These are phyloP conservation scores for Hypanus sabinus DNA, from an alignment of 2,113 vertebrate genomes.

Conservation along the genomic window DNA sequence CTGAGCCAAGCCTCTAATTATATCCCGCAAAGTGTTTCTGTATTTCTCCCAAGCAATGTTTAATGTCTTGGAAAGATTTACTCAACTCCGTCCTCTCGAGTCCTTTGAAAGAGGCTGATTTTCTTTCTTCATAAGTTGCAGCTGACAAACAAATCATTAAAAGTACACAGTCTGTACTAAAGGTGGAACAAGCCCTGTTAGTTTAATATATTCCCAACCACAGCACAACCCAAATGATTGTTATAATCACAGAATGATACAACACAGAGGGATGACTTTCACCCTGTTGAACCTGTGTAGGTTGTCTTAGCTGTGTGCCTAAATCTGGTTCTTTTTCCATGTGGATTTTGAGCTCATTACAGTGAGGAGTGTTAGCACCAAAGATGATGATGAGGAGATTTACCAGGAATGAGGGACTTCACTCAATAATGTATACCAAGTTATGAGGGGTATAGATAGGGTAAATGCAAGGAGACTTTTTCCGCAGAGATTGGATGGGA, in stretches of 20 bases:
- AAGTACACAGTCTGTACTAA: not conserved
- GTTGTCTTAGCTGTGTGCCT: not conserved
- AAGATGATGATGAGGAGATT: not conserved
- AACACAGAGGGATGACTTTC: not conserved
- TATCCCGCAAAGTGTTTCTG: constrained; percentile 30
- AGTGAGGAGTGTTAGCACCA: not conserved
- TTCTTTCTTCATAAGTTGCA: not conserved
- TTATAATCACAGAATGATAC: not conserved
- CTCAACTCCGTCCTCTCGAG: not conserved
- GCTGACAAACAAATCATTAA: constrained; percentile 12
- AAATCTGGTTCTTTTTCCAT: not conserved
- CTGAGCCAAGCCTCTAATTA: constrained; percentile 19
- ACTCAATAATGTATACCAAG: not conserved
- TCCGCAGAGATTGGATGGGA: too few species aligned
- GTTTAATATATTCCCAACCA: not conserved
- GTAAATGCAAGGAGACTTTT: too few species aligned
- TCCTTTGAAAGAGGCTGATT: not conserved
- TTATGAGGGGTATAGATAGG: too few species aligned
- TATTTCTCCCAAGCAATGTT: constrained; percentile 16
- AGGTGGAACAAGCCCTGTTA: not conserved
- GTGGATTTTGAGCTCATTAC: not conserved
- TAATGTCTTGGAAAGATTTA: constrained; percentile 24
- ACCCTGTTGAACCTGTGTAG: not conserved
- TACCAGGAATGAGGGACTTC: not conserved
- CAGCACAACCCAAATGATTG: not conserved